Percentiles rank a stretch among this genome's conserved stretches.
These are phyloP conservation scores for Drosophila aff. DNA, from an alignment of 1,140 invertebrate genomes.

Conservation along the genomic window DNA sequence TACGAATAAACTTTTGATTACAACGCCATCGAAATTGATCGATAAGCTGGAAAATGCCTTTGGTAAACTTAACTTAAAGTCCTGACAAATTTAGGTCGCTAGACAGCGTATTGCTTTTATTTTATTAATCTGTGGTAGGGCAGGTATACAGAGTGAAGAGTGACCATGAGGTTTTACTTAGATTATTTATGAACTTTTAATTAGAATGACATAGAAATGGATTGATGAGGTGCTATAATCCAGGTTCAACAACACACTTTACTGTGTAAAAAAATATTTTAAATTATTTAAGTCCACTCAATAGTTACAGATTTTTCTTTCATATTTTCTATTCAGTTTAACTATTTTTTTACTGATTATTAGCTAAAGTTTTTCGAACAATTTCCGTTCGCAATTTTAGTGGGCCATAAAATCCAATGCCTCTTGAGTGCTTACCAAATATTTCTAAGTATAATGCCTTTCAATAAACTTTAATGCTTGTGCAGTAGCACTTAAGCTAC, in stretches of 20 bases:
- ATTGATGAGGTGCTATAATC: background rate
- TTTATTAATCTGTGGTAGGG: background rate
- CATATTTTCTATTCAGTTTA: background rate
- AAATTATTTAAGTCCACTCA: too few species aligned
- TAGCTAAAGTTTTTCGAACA: background rate
- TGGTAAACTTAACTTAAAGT: constrained; percentile 10
- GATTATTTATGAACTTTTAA: background rate
- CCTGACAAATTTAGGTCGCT: background rate
- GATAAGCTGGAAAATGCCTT: constrained; percentile 34
- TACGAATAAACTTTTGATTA: constrained; percentile 25
- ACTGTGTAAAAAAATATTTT: background rate
- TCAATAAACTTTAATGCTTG: background rate
- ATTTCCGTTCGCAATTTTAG: background rate
- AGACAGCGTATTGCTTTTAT: constrained; percentile 4
- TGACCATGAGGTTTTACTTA: background rate
- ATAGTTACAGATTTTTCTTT: background rate
- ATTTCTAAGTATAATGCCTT: background rate
- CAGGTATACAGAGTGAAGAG: background rate
- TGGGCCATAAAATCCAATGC: background rate
- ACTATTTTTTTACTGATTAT: background rate
- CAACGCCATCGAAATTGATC: constrained; percentile 28
- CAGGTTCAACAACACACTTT: background rate
- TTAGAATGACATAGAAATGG: background rate
- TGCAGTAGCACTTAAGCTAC: background rate
- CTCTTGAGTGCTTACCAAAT: background rate